Conservation (phyloP, 2,888 invertebrate species). For the Drosophila neonasuta region DNA sequence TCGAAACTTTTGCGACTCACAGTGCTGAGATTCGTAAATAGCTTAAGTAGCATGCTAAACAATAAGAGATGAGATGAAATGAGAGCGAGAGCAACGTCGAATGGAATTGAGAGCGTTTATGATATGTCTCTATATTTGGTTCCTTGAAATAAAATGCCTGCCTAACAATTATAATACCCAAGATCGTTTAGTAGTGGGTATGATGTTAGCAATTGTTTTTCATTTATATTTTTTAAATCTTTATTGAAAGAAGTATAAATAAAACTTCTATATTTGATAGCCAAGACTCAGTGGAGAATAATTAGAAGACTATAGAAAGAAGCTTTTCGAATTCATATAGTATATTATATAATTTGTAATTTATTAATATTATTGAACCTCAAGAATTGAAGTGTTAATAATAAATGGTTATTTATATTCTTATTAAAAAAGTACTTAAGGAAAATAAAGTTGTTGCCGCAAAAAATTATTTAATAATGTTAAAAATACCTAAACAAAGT, state of each 20-base stretch:
- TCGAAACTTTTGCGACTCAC: slow-evolving; percentile 43
- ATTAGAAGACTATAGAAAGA: background rate
- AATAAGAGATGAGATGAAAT: slow-evolving; percentile 11
- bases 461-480: too few species aligned
- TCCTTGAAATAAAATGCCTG: slow-evolving; percentile 25
- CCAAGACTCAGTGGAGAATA: background rate
- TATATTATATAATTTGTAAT: too few species aligned
- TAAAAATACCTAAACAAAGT: too few species aligned
- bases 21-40: slow-evolving; percentile 36
- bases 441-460: too few species aligned
- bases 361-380: too few species aligned
- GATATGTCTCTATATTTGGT: slow-evolving; percentile 24
- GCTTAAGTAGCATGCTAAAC: slow-evolving; percentile 45
- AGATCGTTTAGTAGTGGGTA: background rate
- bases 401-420: too few species aligned
- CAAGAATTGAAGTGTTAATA: too few species aligned
- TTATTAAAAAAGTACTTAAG: too few species aligned
- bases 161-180: slow-evolving; percentile 25
- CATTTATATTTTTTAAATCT: too few species aligned
- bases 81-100: background rate
- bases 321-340: too few species aligned
- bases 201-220: background rate
- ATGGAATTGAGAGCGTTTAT: slow-evolving; percentile 19
- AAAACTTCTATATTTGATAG: too few species aligned
- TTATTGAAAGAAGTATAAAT: too few species aligned